Evolutionary conservation across 2,113 vertebrate genomes (phyloP).

Genomic region (Petrocephalus microphthalmus): DNA sequence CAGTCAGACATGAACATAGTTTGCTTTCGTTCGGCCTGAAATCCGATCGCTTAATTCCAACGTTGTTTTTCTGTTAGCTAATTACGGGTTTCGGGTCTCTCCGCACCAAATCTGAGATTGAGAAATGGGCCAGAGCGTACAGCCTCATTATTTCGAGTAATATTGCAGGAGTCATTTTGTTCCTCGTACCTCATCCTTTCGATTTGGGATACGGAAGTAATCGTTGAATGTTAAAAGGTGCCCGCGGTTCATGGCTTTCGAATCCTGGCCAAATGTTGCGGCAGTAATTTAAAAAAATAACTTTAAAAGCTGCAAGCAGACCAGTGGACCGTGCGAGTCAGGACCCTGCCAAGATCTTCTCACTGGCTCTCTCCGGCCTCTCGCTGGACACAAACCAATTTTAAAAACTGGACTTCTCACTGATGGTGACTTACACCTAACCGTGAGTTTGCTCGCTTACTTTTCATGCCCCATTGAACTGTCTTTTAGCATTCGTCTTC

Average conservation of each 20-base stretch:
- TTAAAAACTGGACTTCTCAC: not conserved
- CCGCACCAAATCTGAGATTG: not conserved
- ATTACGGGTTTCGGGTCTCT: not conserved
- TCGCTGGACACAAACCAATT: not conserved
- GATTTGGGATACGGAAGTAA: not conserved
- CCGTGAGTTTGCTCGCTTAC: not conserved
- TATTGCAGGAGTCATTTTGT: not conserved
- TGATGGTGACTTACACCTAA: not conserved
- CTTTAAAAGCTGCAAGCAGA: not conserved
- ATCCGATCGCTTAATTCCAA: not conserved
- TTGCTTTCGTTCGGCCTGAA: slow-evolving; percentile 1
- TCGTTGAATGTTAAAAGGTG: slow-evolving; percentile 6
- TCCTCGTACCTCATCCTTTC: not conserved
- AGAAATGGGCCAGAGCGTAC: not conserved
- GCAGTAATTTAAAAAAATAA: slow-evolving; percentile 4
- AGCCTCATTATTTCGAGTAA: not conserved
- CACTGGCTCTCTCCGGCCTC: not conserved
- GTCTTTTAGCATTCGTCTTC: not conserved
- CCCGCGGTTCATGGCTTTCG: not conserved
- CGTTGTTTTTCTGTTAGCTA: not conserved
- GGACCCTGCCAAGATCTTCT: not conserved
- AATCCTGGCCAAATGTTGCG: slow-evolving; percentile 6
- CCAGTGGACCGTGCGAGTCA: not conserved
- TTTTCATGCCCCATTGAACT: not conserved
- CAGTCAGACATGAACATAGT: not conserved